Percentiles rank a stretch among this genome's conserved stretches.
These are phyloP conservation scores for Elysia chlorotica DNA, from an alignment of 1,140 invertebrate species.

Conservation along the genomic window DNA sequence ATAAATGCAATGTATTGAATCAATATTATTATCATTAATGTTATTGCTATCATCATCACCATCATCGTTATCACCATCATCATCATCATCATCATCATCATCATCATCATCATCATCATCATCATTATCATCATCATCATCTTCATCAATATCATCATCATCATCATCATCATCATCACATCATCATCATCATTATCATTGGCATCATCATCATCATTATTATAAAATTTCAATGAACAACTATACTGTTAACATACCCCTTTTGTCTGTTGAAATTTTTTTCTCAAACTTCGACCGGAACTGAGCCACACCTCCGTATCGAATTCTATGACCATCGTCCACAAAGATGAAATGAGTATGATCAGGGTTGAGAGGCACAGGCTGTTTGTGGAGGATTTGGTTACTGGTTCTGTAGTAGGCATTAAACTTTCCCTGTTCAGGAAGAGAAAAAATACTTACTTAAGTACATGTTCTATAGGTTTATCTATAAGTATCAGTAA, in stretches of 20 bases:
- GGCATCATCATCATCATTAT: not conserved
- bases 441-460: not conserved
- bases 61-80: not conserved
- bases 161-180: not conserved
- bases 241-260: not conserved
- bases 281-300: slow-evolving; percentile 54
- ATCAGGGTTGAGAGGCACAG: slow-evolving; percentile 78
- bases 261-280: slow-evolving; percentile 29
- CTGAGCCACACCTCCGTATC: slow-evolving; percentile 48
- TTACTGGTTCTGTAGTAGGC: slow-evolving; percentile 50
- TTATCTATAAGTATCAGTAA: no score
- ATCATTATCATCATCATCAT: not conserved
- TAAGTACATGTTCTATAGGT: no score
- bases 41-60: not conserved
- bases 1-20: not conserved
- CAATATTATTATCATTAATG: not conserved
- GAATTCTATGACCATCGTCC: slow-evolving; percentile 93
- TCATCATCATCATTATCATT: not conserved
- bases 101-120: not conserved
- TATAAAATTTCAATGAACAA: not conserved
- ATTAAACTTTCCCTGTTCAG: slow-evolving; percentile 42
- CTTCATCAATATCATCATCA: not conserved
- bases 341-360: slow-evolving; percentile 97
- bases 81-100: no score
- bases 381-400: slow-evolving; percentile 47